These are phyloP conservation scores for Nemotelus nigrinus DNA, from an alignment of 2,888 invertebrate genomes.

Conservation along the genomic window DNA sequence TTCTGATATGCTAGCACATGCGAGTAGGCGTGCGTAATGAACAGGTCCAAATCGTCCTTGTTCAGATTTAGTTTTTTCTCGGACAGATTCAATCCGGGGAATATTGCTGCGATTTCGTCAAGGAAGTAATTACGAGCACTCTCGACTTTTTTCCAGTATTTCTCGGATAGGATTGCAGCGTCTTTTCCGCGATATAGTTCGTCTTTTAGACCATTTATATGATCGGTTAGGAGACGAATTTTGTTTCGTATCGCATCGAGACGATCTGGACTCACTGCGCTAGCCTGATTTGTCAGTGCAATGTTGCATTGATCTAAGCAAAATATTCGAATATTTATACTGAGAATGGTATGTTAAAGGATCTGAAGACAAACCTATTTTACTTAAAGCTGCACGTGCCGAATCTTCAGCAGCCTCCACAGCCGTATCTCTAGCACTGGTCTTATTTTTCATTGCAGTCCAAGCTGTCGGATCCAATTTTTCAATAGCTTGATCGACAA, in stretches of 20 bases:
- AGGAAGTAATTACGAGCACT: constrained; percentile 70
- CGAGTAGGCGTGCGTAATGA: constrained; percentile 81
- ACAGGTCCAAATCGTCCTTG: constrained; percentile 76
- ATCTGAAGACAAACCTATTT: constrained; percentile 65
- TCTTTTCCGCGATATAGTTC: constrained; percentile 69
- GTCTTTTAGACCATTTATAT: constrained; percentile 71
- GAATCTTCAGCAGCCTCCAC: constrained; percentile 70
- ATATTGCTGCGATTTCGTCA: constrained; percentile 75
- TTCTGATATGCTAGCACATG: constrained; percentile 81
- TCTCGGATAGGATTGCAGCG: constrained; percentile 74
- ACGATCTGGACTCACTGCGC: constrained; percentile 60
- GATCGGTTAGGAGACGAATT: constrained; percentile 68
- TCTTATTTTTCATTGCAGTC: constrained; percentile 69
- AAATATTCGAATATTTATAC: neutral
- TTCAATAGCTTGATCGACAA: constrained; percentile 73
- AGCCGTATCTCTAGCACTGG: constrained; percentile 68
- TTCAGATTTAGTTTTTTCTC: constrained; percentile 72
- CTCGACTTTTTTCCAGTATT: constrained; percentile 80
- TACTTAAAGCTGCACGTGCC: constrained; percentile 69
- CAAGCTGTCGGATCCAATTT: constrained; percentile 70
- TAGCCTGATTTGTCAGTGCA: constrained; percentile 59
- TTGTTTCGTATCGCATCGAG: constrained; percentile 68
- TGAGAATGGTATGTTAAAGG: neutral
- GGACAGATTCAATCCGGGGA: constrained; percentile 76
- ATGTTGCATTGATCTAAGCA: constrained; percentile 59